A percentile compares a stretch with the other conserved stretches of the same genome.
phyloP scores from a whole-genome alignment of 2,797 vertebrate species.

The Crocodylus rhombifer region DNA sequence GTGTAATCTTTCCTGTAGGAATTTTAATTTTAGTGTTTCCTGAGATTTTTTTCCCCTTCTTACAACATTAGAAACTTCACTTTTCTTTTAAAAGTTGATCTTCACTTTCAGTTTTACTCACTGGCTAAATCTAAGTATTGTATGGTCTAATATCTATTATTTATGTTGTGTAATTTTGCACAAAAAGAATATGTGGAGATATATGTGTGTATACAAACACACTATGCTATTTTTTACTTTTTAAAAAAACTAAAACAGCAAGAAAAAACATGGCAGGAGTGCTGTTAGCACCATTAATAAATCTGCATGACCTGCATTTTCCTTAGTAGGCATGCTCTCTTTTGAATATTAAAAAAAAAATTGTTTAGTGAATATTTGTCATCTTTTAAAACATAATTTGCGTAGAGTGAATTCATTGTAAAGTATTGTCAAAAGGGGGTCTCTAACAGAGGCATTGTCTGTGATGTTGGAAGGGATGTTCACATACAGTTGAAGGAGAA shows the following conservation, averaged over 20 bases:
- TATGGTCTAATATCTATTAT: not conserved
- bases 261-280: conserved; percentile 4
- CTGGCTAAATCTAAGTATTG: not conserved
- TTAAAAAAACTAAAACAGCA: not conserved
- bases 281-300: conserved; percentile 54
- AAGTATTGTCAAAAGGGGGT: conserved; percentile 42
- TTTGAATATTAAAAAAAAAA: conserved; percentile 72
- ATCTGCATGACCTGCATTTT: conserved; percentile 58
- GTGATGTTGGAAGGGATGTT: conserved; percentile 28
- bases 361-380: conserved; percentile 72
- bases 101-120: not conserved
- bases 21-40: not conserved
- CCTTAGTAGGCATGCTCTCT: conserved; percentile 60
- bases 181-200: not conserved
- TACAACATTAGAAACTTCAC: not conserved
- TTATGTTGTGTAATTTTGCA: not conserved
- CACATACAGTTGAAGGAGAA: not conserved
- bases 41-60: not conserved
- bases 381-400: conserved; percentile 63
- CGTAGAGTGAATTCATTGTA: conserved; percentile 64
- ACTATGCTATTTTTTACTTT: not conserved
- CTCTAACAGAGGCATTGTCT: conserved; percentile 24
- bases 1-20: not conserved
- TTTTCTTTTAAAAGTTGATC: not conserved
- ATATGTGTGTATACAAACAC: not conserved